Percentiles rank a stretch among this genome's conserved stretches.
These are phyloP conservation scores for Mixornis gularis DNA, from an alignment of 2,113 vertebrate genomes.

Conservation along the genomic window DNA sequence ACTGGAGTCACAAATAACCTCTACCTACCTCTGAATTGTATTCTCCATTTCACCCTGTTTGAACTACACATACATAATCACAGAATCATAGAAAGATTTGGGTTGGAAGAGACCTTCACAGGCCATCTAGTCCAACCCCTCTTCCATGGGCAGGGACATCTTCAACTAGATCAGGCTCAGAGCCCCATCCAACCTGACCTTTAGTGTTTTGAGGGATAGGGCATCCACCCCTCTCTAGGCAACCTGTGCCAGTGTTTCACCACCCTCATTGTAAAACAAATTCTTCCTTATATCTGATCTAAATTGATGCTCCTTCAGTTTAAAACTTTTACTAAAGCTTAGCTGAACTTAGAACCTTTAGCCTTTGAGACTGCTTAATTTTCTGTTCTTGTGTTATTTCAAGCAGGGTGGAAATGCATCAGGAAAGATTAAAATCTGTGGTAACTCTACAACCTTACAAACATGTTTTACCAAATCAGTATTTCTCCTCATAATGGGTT, in stretches of 20 bases:
- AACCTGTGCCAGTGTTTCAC: neutral
- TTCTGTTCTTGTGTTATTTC: neutral
- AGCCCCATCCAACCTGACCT: neutral
- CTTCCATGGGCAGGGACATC: neutral
- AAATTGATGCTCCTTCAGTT: neutral
- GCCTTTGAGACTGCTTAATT: neutral
- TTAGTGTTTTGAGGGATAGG: neutral
- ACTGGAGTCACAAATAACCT: neutral
- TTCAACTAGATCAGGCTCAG: neutral
- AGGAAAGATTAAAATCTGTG: neutral
- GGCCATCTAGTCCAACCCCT: neutral
- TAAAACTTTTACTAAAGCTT: neutral
- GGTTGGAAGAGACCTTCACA: neutral
- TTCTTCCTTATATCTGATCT: neutral
- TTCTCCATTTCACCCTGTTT: neutral
- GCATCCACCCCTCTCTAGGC: neutral
- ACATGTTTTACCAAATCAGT: neutral
- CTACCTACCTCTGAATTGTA: neutral
- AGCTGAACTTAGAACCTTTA: neutral
- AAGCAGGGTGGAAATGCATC: neutral
- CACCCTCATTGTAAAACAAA: neutral
- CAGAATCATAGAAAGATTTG: neutral
- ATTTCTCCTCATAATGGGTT: neutral
- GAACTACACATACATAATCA: neutral
- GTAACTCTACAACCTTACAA: neutral